phyloP scores from a whole-genome alignment of 1,140 invertebrate species.

The Drosophila rhopaloa region DNA sequence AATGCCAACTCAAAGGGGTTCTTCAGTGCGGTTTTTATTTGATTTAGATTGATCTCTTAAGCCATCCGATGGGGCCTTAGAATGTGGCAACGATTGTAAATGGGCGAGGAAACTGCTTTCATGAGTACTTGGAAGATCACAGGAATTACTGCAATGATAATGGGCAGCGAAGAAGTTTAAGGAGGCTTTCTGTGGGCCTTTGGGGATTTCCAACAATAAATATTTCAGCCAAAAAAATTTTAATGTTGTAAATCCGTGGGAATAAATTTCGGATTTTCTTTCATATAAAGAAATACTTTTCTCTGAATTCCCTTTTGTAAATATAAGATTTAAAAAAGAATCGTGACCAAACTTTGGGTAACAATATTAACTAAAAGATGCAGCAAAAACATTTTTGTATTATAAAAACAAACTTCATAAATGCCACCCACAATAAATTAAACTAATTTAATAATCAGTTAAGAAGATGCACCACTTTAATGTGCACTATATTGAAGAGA shows the following conservation, averaged over 20 bases:
- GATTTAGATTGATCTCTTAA: conserved; percentile 80
- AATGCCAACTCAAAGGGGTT: conserved; percentile 34
- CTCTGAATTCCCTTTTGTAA: too few relatives aligned
- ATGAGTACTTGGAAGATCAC: conserved; percentile 7
- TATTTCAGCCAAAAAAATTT: neutral
- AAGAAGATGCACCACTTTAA: neutral
- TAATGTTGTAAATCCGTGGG: neutral
- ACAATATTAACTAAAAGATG: too few relatives aligned
- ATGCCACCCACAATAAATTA: neutral
- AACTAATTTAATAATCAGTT: neutral
- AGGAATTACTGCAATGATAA: conserved; percentile 39
- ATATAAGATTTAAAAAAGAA: too few relatives aligned
- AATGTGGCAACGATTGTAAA: conserved; percentile 32
- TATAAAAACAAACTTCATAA: too few relatives aligned
- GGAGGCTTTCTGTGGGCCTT: neutral
- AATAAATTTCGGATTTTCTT: neutral
- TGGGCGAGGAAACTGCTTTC: conserved; percentile 13
- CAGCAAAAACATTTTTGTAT: too few relatives aligned
- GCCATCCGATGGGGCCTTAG: conserved; percentile 41
- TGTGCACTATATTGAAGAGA: neutral
- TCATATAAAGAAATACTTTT: too few relatives aligned
- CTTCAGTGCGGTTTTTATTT: conserved; percentile 63
- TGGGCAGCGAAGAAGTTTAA: conserved; percentile 11
- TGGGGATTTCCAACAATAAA: neutral
- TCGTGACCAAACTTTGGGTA: too few relatives aligned